Evolutionary conservation across 2,797 vertebrate species (phyloP).

Genomic region (Astyanax mexicanus): DNA sequence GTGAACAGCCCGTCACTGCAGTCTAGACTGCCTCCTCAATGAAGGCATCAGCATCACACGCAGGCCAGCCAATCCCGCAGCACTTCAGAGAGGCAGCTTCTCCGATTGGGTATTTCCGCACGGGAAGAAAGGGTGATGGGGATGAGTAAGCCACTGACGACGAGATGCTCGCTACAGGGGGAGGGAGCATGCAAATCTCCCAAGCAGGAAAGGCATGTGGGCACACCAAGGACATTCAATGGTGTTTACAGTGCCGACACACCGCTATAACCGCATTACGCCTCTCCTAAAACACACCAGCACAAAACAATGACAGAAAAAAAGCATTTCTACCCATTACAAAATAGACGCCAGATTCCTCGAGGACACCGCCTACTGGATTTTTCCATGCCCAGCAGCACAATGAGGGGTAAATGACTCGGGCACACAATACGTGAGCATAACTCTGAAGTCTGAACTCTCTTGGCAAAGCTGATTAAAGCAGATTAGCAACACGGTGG

Average conservation of each 20-base stretch:
- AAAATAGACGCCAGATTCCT: slow-evolving; percentile 24
- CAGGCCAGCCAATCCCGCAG: slow-evolving; percentile 67
- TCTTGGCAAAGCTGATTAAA: slow-evolving; percentile 33
- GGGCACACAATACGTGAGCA: slow-evolving; percentile 9
- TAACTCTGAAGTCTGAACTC: slow-evolving; percentile 11
- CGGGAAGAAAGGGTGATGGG: slow-evolving; percentile 24
- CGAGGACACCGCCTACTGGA: slow-evolving; percentile 10
- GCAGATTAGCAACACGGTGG: slow-evolving; percentile 22
- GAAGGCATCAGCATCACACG: slow-evolving; percentile 68
- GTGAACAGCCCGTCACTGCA: slow-evolving; percentile 64
- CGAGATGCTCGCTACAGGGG: slow-evolving; percentile 1
- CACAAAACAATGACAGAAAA: slow-evolving; percentile 25
- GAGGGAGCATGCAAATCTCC: slow-evolving; percentile 44
- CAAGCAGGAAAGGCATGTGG: slow-evolving; percentile 62
- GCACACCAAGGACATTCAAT: slow-evolving; percentile 74
- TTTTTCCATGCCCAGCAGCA: not conserved
- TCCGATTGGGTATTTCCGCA: slow-evolving; percentile 62
- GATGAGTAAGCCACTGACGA: slow-evolving; percentile 30
- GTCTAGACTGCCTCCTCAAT: slow-evolving; percentile 81
- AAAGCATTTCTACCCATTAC: slow-evolving; percentile 33
- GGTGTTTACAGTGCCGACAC: slow-evolving; percentile 40
- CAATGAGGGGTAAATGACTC: not conserved
- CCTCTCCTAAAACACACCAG: slow-evolving; percentile 13
- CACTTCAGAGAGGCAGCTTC: slow-evolving; percentile 29
- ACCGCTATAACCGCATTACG: slow-evolving; percentile 36